Evolutionary conservation across 2,797 vertebrate species (phyloP).

Genomic region (Ptychadena robeensis): DNA sequence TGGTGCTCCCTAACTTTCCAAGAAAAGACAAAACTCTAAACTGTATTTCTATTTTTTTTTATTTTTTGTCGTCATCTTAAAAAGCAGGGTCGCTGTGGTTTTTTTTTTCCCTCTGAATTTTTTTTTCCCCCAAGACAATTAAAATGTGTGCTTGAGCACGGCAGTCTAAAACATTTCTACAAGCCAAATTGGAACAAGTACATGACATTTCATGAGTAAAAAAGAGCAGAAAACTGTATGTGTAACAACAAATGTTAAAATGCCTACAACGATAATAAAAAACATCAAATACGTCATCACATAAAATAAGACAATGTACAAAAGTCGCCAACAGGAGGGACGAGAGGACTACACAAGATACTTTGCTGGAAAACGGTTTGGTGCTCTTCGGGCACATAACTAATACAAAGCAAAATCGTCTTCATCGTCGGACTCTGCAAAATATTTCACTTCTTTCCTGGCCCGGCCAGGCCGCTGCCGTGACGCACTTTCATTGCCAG

Average conservation of each 20-base stretch:
- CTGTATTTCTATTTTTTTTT: conserved; percentile 74
- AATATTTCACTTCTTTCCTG: conserved; percentile 96
- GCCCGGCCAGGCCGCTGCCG: conserved; percentile 86
- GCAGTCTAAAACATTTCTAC: conserved; percentile 92
- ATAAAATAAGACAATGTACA: conserved; percentile 96
- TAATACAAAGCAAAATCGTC: conserved; percentile 91
- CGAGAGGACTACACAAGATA: conserved; percentile 82
- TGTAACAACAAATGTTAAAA: conserved; percentile 95
- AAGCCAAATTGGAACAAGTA: conserved; percentile 92
- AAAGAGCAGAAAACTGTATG: conserved; percentile 93
- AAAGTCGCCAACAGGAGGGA: conserved; percentile 90
- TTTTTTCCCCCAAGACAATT: conserved; percentile 87
- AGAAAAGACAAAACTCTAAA: conserved; percentile 28
- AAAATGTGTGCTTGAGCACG: conserved; percentile 94
- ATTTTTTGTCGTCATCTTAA: conserved; percentile 98
- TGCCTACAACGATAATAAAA: conserved; percentile 96
- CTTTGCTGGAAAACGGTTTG: conserved; percentile 76
- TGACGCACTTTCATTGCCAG: conserved; percentile 72
- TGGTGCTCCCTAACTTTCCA: neutral
- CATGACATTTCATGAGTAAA: conserved; percentile 95
- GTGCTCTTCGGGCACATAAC: conserved; percentile 82
- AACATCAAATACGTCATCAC: conserved; percentile 92
- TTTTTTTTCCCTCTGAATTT: conserved; percentile 18
- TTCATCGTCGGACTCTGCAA: conserved; percentile 89
- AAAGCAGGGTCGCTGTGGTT: conserved; percentile 88